Percentiles rank a stretch among this genome's conserved stretches.
These are phyloP conservation scores for Haliclona indistincta DNA, from an alignment of 37 sponge, comb jelly and placozoan genomes.

Conservation along the genomic window DNA sequence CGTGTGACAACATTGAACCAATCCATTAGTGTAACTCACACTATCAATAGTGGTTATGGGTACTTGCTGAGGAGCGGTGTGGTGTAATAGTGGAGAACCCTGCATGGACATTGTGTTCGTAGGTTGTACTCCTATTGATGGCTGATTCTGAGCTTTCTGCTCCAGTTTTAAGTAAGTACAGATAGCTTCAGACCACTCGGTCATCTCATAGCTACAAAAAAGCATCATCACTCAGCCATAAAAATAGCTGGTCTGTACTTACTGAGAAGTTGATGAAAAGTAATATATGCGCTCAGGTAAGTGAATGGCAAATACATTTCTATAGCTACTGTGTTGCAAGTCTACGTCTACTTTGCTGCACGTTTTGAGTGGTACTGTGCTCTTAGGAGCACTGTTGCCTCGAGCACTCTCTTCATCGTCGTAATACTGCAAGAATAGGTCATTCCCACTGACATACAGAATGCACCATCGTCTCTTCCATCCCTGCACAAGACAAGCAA, in stretches of 20 bases:
- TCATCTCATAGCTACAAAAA: constrained; percentile 46
- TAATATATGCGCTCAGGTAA: constrained; percentile 71
- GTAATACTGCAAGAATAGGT: constrained; percentile 52
- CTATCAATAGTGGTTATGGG: too few species aligned
- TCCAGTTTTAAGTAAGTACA: constrained; percentile 29
- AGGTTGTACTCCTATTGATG: not conserved
- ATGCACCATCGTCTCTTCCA: constrained; percentile 55
- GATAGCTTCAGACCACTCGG: constrained; percentile 44
- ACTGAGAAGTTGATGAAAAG: constrained; percentile 69
- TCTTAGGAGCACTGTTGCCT: constrained; percentile 34
- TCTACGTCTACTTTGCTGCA: constrained; percentile 47
- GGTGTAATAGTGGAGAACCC: too few species aligned
- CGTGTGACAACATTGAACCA: too few species aligned
- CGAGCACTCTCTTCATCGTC: constrained; percentile 33
- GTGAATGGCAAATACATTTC: constrained; percentile 61
- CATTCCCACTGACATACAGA: constrained; percentile 12
- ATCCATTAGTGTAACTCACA: too few species aligned
- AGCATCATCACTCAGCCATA: too few species aligned
- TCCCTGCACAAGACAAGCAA: constrained; percentile 17
- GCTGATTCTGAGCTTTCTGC: not conserved
- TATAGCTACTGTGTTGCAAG: constrained; percentile 33
- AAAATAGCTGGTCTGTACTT: too few species aligned
- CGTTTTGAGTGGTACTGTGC: constrained; percentile 28
- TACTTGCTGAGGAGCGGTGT: too few species aligned
- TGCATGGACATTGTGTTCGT: not conserved